Conservation (phyloP, 2,888 invertebrate genomes). For the Caenorhabditis afra region DNA sequence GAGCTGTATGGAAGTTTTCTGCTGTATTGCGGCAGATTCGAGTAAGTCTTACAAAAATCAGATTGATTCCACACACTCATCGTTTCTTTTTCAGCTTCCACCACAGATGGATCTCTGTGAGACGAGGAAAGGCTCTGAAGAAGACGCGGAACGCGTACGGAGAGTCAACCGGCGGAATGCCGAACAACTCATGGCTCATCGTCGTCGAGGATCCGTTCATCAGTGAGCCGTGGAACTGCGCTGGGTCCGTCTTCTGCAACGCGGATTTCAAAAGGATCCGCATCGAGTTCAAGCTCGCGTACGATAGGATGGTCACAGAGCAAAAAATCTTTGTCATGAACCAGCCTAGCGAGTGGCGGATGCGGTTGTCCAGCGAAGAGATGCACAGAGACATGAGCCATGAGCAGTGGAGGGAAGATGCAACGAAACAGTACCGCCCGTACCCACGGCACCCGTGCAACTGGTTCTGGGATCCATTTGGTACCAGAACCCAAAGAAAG, state of each 20-base stretch:
- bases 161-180: constrained; percentile 8
- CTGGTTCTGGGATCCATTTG: too few relatives aligned
- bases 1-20: constrained; percentile 11
- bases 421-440: too few relatives aligned
- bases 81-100: constrained; percentile 6
- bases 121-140: background rate
- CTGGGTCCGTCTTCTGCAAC: constrained; percentile 2
- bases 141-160: constrained; percentile 3
- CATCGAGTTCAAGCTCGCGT: too few relatives aligned
- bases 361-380: too few relatives aligned
- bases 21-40: constrained; percentile 15
- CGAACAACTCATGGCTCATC: background rate
- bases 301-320: too few relatives aligned
- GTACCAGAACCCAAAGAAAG: too few relatives aligned
- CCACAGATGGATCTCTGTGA: constrained; percentile 9
- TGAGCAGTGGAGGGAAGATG: too few relatives aligned
- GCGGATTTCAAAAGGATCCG: too few relatives aligned
- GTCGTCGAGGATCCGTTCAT: constrained; percentile 25
- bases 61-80: background rate
- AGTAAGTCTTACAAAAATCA: constrained; percentile 17
- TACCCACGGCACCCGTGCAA: too few relatives aligned
- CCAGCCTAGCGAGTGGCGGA: too few relatives aligned
- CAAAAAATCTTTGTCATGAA: too few relatives aligned
- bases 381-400: too few relatives aligned
- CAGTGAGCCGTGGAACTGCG: constrained; percentile 4